Conservation (phyloP, 2,113 vertebrate genomes). For the Clarias batrachus region DNA sequence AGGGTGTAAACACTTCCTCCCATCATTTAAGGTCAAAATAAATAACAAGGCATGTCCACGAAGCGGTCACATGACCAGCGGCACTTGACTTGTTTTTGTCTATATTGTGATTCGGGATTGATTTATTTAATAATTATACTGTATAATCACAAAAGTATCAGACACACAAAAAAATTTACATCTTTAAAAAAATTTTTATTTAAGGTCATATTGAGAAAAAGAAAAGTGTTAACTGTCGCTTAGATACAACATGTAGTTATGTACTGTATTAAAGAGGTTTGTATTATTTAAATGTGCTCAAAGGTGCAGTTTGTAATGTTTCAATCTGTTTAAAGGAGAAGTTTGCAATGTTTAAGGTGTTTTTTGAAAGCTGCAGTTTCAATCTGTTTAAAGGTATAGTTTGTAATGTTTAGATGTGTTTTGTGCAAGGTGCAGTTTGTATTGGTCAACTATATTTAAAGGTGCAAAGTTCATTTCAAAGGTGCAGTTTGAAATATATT, state of each 20-base stretch:
- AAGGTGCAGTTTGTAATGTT: not conserved
- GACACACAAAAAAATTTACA: not conserved
- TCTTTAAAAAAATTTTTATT: not conserved
- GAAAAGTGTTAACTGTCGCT: not conserved
- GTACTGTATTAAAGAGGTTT: not conserved
- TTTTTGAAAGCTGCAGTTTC: not conserved
- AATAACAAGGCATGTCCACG: not conserved
- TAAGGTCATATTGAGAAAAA: not conserved
- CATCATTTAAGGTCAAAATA: not conserved
- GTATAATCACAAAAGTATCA: not conserved
- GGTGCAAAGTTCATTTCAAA: not conserved
- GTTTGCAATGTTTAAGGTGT: not conserved
- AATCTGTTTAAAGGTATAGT: not conserved
- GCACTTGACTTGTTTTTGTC: not conserved
- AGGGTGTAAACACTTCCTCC: slow-evolving; percentile 37
- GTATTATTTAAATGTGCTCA: not conserved
- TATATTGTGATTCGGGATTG: not conserved
- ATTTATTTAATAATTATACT: not conserved
- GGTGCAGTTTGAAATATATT: not conserved
- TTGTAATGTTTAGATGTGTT: not conserved
- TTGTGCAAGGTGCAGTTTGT: too few species aligned
- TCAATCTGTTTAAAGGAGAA: not conserved
- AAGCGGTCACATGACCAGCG: not conserved
- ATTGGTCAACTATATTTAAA: not conserved
- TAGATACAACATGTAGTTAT: not conserved